Evolutionary conservation across 2,888 invertebrate genomes (phyloP).

Genomic region (Campoplex nolae): DNA sequence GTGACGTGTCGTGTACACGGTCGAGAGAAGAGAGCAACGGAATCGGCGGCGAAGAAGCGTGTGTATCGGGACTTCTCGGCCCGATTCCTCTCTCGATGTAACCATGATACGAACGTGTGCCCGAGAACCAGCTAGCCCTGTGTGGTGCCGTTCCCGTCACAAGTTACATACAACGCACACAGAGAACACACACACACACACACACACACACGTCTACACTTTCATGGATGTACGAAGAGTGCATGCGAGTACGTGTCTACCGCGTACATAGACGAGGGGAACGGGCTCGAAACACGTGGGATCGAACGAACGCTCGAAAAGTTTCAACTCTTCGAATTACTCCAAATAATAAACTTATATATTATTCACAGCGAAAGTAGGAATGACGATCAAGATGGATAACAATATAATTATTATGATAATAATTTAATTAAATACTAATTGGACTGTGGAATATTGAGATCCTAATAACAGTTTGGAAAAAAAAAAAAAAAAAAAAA

Average conservation of each 20-base stretch:
- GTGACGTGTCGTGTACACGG: constrained; percentile 76
- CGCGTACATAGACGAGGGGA: not conserved
- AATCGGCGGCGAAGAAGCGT: constrained; percentile 72
- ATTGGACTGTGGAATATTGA: too few relatives aligned
- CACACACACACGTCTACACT: not conserved
- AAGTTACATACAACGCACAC: not conserved
- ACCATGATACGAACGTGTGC: constrained; percentile 19
- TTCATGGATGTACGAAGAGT: not conserved
- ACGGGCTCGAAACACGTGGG: constrained; percentile 6
- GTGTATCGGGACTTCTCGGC: constrained; percentile 38
- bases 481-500: not conserved
- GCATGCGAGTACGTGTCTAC: not conserved
- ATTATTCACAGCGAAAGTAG: not conserved
- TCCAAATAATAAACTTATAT: not conserved
- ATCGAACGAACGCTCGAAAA: constrained; percentile 6
- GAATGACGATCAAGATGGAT: not conserved
- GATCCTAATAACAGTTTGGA: not conserved
- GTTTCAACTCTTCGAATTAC: constrained; percentile 5
- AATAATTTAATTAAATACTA: not conserved
- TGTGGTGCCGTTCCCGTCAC: constrained; percentile 23
- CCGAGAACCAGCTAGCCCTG: constrained; percentile 22
- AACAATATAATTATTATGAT: not conserved
- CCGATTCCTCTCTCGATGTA: constrained; percentile 58
- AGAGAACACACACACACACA: not conserved
- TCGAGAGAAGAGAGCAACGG: constrained; percentile 64